phyloP scores from a whole-genome alignment of 2,113 vertebrate genomes.

The Lepus europaeus region DNA sequence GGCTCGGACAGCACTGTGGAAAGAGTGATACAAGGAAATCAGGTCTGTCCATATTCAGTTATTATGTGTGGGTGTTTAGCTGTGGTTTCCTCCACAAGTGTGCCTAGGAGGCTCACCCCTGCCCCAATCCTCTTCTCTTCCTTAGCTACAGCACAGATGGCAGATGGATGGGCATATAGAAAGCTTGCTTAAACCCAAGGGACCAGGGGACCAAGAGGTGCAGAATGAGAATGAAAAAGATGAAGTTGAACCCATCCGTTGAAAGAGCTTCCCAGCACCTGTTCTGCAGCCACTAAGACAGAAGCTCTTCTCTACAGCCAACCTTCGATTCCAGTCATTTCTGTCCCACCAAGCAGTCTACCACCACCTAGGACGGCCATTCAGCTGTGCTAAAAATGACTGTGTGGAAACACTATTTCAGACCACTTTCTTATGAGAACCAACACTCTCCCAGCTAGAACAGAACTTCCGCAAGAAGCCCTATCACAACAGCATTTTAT shows the following conservation, averaged over 20 bases:
- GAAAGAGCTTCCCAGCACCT: background rate
- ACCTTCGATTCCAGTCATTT: background rate
- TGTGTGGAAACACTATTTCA: background rate
- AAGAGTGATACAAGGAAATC: background rate
- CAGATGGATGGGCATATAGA: background rate
- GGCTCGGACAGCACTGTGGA: background rate
- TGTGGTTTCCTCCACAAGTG: background rate
- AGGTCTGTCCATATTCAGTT: background rate
- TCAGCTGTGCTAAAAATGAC: background rate
- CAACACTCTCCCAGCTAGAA: background rate
- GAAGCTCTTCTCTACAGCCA: background rate
- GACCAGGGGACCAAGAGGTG: no score
- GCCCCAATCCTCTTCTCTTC: background rate
- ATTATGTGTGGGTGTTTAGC: rapidly evolving
- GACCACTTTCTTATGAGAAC: background rate
- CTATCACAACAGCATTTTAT: background rate
- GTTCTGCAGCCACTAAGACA: background rate
- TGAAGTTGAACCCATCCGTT: background rate
- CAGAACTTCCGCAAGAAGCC: background rate
- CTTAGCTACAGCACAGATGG: background rate
- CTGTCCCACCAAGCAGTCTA: background rate
- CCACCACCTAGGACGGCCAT: background rate
- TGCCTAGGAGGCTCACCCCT: background rate
- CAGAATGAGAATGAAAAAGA: background rate
- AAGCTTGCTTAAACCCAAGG: background rate